Base-by-base conservation (phyloP, 2,888 invertebrate species). In the Horisme vitalbata region DNA sequence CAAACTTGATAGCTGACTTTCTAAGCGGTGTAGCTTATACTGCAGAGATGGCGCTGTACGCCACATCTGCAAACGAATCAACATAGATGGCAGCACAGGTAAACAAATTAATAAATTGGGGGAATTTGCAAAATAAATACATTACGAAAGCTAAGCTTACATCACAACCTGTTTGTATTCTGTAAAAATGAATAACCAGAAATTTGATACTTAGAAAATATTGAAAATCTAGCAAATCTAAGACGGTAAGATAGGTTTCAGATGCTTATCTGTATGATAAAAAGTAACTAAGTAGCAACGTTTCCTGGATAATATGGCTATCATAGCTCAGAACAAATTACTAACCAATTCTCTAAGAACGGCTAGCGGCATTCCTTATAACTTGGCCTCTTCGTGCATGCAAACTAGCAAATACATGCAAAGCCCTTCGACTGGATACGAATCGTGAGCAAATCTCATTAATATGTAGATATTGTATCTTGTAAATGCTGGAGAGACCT, bases 401-500 rank as follows among this genome's bases (percentile, higher is more conserved):
- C 1, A 18, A 38, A 13, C 23, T 30, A 10, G 21, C 23, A 24
- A 38, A 30, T 43, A 8, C 23, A 37, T 31, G 23, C 13, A 32
- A 30, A 27, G 7, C 20, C 51, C 55, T 68, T 61, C 52, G 39
- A 57, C 55, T 51, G 52, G 31, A 59, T 59, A 64, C 59, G 46
- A 46, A 68, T 63, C 65, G 59, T 68, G 67, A 68, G 54, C 63
- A 63, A 70, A 70, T 65, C 63, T 49, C 61, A 71, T 74, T 68
- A 68, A 60, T 59, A 67, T 63, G 65, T 69, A 65, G 59, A 58
- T 70, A 70, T 70, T 70, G 75, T 34, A 51, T 51, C 79, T 80
- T 79, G 78, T 78, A 69, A 71, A 71, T 79, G 74, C 59, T 69
- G 72, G 61, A 63, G 59, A 77, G 82, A 67, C 86, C 87, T 85